Base-by-base conservation (phyloP, 1,140 invertebrate species). In the Campoletis sonorensis region DNA sequence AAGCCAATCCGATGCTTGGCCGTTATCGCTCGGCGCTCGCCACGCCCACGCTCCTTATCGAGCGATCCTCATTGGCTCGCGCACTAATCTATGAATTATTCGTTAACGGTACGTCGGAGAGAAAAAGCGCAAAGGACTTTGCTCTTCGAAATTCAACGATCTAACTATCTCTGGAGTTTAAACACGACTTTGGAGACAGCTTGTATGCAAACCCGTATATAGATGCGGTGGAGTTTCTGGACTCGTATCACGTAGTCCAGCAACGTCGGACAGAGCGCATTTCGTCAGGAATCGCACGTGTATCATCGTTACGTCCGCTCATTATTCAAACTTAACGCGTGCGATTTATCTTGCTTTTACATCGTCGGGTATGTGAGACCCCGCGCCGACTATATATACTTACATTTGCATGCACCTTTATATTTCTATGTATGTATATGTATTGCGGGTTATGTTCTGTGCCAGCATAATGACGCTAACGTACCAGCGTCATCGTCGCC, bases 291-390 rank as follows among this genome's bases (percentile, higher is more conserved):
- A 70, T 70, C 67, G 76, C 76, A 5, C 33, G 76, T 68, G 81
- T 86, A 88, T 88, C 86, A 85, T 87, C 85, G 85, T 87, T 84
- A 86, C 84, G 83, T 79, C 79, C 82, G 83, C 88, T 90, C 89
- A 87, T 90, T 90, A 90, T 89, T 90, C 89, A 90, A 90, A 89
- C 88, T 88, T 88, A 87, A 84, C 85, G 87, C 87, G 88, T 89
- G 84, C 87, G 84, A 89, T 89, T 86, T 89, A 89, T 89, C 88
- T 89, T 85, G 81, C 86, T 88, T 89, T 87, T 89, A 88, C 86
- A 89, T 90, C 87, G 87, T 76, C 67, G 81, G 87, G 85, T 86
- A 89, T 89, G 88, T 87, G 89, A 90, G 86, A n/a, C 30, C 67
- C 87, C 85, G 87, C 88, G 86, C 89, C 86, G 85, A 89, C 49